Conservation (phyloP, 2,888 invertebrate species). For the Phortica okadai region DNA sequence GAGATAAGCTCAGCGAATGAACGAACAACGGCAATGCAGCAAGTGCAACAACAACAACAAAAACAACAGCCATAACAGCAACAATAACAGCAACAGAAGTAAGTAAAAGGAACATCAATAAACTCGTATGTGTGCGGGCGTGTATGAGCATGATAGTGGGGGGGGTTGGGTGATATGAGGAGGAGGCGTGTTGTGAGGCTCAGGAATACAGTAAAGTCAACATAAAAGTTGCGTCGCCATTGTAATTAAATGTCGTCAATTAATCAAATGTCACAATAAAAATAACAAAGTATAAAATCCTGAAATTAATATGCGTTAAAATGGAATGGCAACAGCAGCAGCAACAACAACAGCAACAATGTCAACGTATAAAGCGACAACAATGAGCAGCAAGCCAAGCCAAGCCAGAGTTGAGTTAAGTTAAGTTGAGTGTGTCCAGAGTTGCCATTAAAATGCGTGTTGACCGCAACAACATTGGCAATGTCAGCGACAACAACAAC, state of each 20-base stretch:
- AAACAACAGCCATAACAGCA: slow-evolving; percentile 34
- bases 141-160: no score
- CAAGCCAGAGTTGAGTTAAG: not conserved
- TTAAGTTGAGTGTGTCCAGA: not conserved
- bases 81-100: slow-evolving; percentile 29
- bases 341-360: slow-evolving; percentile 47
- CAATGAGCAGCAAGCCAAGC: slow-evolving; percentile 34
- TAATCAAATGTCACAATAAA: slow-evolving; percentile 76
- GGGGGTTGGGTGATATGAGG: not conserved
- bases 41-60: slow-evolving; percentile 28
- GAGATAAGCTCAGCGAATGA: slow-evolving; percentile 64
- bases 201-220: slow-evolving; percentile 52
- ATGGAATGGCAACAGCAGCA: slow-evolving; percentile 66
- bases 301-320: slow-evolving; percentile 72
- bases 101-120: not conserved
- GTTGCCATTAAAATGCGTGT: slow-evolving; percentile 48
- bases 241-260: slow-evolving; percentile 77
- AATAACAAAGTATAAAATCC: slow-evolving; percentile 71
- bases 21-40: slow-evolving; percentile 46
- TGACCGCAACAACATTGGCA: slow-evolving; percentile 51
- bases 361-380: slow-evolving; percentile 47
- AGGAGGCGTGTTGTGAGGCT: slow-evolving; percentile 38
- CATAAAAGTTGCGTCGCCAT: slow-evolving; percentile 65
- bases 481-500: slow-evolving; percentile 4
- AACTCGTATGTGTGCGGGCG: not conserved